Percentiles rank a stretch among this genome's conserved stretches.
These are phyloP conservation scores for Erebia epiphron DNA, from an alignment of 2,888 invertebrate species.

Conservation along the genomic window DNA sequence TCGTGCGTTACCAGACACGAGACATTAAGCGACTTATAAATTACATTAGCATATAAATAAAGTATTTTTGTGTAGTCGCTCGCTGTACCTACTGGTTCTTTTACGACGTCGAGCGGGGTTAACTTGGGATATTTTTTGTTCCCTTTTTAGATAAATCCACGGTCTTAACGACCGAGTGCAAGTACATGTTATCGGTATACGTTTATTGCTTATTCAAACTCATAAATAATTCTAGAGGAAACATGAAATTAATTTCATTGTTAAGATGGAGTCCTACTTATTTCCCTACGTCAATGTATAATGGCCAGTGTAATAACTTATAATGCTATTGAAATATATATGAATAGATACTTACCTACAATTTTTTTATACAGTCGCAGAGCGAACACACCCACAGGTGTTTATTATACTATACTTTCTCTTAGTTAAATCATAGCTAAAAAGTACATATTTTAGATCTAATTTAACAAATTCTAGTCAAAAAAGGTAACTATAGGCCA, in stretches of 20 bases:
- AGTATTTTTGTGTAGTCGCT: conserved; percentile 79
- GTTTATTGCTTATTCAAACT: conserved; percentile 79
- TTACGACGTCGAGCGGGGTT: conserved; percentile 75
- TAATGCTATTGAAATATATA: conserved; percentile 15
- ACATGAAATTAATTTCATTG: conserved; percentile 78
- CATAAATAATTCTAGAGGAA: conserved; percentile 78
- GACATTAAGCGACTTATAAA: conserved; percentile 83
- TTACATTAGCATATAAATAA: conserved; percentile 84
- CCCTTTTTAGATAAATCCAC: conserved; percentile 76
- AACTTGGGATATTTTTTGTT: conserved; percentile 68
- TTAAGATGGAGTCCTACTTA: conserved; percentile 55
- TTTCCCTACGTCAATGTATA: conserved; percentile 31
- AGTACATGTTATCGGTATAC: conserved; percentile 79
- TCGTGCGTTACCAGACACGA: conserved; percentile 82
- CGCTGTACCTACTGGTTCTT: conserved; percentile 71
- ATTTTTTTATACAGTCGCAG: neutral
- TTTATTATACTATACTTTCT: too few relatives aligned
- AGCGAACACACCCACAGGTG: neutral
- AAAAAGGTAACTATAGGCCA: neutral
- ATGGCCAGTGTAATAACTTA: conserved; percentile 23
- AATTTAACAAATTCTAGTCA: neutral
- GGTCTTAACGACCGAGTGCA: conserved; percentile 78
- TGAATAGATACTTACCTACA: too few relatives aligned
- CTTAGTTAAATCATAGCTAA: neutral
- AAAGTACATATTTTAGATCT: neutral